phyloP scores from a whole-genome alignment of 1,140 invertebrate genomes.

The Drosophila takahashii region DNA sequence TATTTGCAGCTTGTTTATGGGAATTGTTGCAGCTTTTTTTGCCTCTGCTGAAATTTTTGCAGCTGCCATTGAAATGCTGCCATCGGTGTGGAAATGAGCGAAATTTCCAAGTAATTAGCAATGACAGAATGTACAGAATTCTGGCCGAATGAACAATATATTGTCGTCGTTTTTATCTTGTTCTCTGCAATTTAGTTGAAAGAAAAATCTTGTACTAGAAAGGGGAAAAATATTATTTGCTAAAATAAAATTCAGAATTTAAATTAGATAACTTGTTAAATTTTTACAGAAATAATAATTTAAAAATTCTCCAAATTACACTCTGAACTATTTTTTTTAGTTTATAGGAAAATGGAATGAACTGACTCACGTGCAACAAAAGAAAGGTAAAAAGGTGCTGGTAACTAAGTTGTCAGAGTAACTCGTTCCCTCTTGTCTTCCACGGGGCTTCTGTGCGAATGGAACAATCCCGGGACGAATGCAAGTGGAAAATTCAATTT shows the following conservation, averaged over 20 bases:
- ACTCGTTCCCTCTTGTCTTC: constrained; percentile 30
- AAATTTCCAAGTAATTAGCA: constrained; percentile 79
- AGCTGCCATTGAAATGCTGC: constrained; percentile 64
- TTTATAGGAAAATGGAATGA: background rate
- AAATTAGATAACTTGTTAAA: too few species aligned
- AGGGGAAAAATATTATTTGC: too few species aligned
- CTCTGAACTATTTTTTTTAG: too few species aligned
- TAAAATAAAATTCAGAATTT: too few species aligned
- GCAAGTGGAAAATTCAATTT: constrained; percentile 82
- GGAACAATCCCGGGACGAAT: constrained; percentile 46
- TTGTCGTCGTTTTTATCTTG: constrained; percentile 16
- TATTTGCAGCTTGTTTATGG: constrained; percentile 39
- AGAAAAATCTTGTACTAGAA: background rate
- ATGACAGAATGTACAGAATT: constrained; percentile 19
- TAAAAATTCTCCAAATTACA: too few species aligned
- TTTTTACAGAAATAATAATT: too few species aligned
- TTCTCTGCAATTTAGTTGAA: constrained; percentile 3
- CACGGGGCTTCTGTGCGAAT: constrained; percentile 11
- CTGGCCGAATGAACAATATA: constrained; percentile 33
- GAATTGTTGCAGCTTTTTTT: constrained; percentile 51
- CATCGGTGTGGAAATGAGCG: constrained; percentile 73
- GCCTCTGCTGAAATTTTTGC: constrained; percentile 59
- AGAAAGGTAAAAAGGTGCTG: constrained; percentile 11
- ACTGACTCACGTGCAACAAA: constrained; percentile 1
- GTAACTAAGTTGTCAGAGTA: constrained; percentile 18